Evolutionary conservation across 2,888 invertebrate genomes (phyloP), one percentile per base, ranked within the genome.

Genomic region (Alloplasta piceator): DNA sequence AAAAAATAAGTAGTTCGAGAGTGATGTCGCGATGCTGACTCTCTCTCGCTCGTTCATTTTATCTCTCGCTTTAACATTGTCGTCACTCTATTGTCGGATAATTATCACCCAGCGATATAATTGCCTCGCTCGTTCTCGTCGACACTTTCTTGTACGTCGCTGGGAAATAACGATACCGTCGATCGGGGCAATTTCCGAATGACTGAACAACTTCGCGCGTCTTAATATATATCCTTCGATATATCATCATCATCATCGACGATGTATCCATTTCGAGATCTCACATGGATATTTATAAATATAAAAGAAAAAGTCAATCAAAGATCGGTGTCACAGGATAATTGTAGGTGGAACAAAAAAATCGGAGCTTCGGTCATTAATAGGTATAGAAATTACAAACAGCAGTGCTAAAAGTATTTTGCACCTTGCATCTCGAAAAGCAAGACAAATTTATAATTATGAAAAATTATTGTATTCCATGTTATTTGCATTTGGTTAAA

Each of bases 31-130:
- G 46, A 73, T 38, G 56, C 41, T 67, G n/a, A 43, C 12, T 67
- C 56, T 26, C 36, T 4, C 39, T 16, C 12, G 56, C 56, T 7
- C 52, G 58, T 58, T 16, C 41, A 64, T 43, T 52, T 46, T 64
- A 50, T 58, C 50, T 52, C 39, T 56, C 36, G 79, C 58, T 26
- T 26, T 3, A 26, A 26, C 3, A 26, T 71, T 70, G 76, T 77
- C 83, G 70, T 83, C 79, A 64, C 61, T 76, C 61, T 38, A 83
- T 81, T 81, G 79, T 83, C 60, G 56, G 73, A 64, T 83, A 79
- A 83, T 83, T 78, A 81, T 66, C 64, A 70, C 64, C 64, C 70
- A 48, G 52, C 66, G 71, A 70, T 63, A 74, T 81, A 79, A 76
- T 77, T 80, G 78, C 66, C 79, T 74, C 72, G 67, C 52, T 71